Evolutionary conservation across 2,888 invertebrate species (phyloP).

Genomic region (Pegoplata infirma): DNA sequence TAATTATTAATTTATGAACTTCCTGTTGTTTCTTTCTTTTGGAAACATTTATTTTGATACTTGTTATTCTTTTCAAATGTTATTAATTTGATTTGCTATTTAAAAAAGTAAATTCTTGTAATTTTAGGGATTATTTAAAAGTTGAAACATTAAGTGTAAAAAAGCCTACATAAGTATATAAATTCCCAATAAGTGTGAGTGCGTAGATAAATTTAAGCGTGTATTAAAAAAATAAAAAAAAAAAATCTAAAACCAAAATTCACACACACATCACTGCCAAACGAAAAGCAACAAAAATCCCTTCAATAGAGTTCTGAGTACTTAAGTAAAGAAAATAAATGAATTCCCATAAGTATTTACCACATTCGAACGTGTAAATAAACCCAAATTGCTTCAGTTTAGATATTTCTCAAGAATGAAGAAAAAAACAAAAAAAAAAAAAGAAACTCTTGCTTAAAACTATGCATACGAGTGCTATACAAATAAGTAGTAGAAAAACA

Average conservation of each 20-base stretch:
- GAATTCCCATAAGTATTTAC: constrained; percentile 48
- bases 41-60: too few species aligned
- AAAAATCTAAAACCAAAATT: background rate
- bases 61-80: constrained; percentile 13
- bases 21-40: too few species aligned
- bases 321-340: constrained; percentile 31
- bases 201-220: background rate
- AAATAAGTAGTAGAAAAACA: background rate
- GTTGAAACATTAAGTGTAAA: constrained; percentile 11
- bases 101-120: background rate
- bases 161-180: background rate
- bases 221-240: too few species aligned
- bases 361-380: constrained; percentile 44
- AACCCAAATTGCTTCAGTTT: constrained; percentile 41
- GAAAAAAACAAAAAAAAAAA: too few species aligned
- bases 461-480: background rate
- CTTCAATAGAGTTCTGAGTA: constrained; percentile 10
- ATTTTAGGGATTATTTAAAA: background rate
- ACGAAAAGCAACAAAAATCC: background rate
- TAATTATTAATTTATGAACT: too few species aligned
- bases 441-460: background rate
- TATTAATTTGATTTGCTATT: constrained; percentile 34
- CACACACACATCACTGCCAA: background rate
- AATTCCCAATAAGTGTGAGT: background rate
- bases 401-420: background rate